Evolutionary conservation across 2,113 vertebrate genomes (phyloP).

Genomic region (Dasyornis broadbenti): DNA sequence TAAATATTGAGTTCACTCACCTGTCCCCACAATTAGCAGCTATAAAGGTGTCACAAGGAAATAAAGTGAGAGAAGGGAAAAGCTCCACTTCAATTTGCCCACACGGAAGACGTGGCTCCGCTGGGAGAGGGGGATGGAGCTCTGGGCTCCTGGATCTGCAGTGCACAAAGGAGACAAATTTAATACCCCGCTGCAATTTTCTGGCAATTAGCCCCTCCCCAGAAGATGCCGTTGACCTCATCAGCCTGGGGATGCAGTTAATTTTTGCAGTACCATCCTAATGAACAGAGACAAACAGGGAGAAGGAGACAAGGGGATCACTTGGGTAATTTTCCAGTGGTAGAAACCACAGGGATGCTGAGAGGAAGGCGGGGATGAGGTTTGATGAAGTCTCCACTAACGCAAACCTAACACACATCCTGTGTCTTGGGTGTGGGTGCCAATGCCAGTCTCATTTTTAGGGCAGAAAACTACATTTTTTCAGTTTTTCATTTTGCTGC

Average conservation of each 20-base stretch:
- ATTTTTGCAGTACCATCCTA: background rate
- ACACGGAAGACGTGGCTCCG: background rate
- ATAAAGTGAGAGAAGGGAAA: background rate
- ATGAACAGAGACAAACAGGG: background rate
- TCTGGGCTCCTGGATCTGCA: background rate
- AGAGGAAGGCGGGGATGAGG: background rate
- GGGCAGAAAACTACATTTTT: background rate
- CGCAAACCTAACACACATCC: background rate
- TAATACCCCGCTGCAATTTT: background rate
- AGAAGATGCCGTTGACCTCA: conserved; percentile 18
- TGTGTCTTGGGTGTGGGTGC: rapidly evolving
- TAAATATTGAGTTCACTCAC: conserved; percentile 44
- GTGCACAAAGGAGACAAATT: background rate
- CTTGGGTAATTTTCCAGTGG: background rate
- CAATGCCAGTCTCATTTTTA: rapidly evolving
- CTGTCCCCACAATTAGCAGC: conserved; percentile 49
- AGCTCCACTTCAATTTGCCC: background rate
- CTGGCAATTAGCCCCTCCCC: conserved; percentile 37
- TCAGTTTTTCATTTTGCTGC: background rate
- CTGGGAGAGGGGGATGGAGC: background rate
- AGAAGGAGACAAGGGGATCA: background rate
- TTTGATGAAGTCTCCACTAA: background rate
- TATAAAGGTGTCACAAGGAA: conserved; percentile 10
- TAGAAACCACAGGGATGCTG: background rate
- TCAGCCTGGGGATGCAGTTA: background rate